These are phyloP conservation scores for Apomyelois bistriatella DNA, from an alignment of 2,888 invertebrate species.

Conservation along the genomic window DNA sequence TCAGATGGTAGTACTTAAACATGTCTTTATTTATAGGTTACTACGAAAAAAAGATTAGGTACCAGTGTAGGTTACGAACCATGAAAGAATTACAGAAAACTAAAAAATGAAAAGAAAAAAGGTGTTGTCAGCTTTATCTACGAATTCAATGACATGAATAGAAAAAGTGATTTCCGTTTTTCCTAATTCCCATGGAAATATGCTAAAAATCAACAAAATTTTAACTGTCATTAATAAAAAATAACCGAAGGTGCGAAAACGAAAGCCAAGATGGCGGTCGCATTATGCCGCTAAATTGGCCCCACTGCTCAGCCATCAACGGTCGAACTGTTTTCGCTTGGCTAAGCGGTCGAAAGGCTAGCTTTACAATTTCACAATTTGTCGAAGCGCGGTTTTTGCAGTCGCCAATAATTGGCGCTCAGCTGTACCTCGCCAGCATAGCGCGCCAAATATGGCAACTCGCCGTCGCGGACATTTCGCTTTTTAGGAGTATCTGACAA, in stretches of 20 bases:
- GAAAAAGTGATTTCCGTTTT: too few relatives aligned
- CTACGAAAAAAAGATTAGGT: too few relatives aligned
- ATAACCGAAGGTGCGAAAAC: neutral
- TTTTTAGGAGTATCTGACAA: conserved; percentile 77
- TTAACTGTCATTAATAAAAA: conserved; percentile 3
- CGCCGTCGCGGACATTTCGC: conserved; percentile 56
- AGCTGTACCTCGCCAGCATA: conserved; percentile 59
- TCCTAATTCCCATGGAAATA: too few relatives aligned
- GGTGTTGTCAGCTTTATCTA: too few relatives aligned
- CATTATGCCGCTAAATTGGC: conserved; percentile 28
- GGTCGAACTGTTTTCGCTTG: conserved; percentile 21
- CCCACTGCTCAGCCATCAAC: conserved; percentile 19
- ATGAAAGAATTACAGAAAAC: too few relatives aligned
- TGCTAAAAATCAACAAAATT: neutral
- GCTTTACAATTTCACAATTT: conserved; percentile 77
- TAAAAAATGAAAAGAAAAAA: too few relatives aligned
- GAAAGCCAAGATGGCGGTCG: conserved; percentile 12
- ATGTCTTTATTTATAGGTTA: too few relatives aligned
- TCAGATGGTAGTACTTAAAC: too few relatives aligned
- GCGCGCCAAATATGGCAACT: conserved; percentile 65
- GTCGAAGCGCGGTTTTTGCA: conserved; percentile 71
- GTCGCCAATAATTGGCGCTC: conserved; percentile 68
- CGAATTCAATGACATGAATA: too few relatives aligned
- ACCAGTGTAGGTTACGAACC: too few relatives aligned
- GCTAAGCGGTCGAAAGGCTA: conserved; percentile 40